Evolutionary conservation across 2,888 invertebrate genomes (phyloP).

Genomic region (Melanchra persicariae): DNA sequence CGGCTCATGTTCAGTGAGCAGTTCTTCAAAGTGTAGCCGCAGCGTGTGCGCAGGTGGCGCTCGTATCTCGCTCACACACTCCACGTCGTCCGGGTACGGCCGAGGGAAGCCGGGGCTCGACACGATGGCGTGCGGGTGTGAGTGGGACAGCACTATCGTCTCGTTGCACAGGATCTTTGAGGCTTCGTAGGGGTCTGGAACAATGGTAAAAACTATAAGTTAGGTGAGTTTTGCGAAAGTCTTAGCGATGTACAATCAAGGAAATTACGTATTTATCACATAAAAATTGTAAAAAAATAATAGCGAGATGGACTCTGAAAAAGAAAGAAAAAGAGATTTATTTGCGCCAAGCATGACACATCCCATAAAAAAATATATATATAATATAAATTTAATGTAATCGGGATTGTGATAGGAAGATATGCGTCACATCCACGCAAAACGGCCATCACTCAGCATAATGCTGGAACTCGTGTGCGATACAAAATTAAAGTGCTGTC

Average conservation of each 20-base stretch:
- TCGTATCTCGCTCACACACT: slow-evolving; percentile 93
- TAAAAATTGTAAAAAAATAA: no score
- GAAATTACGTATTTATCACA: background rate
- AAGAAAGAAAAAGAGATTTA: no score
- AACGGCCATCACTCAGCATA: no score
- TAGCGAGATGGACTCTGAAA: no score
- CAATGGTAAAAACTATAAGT: slow-evolving; percentile 45
- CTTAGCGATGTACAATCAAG: background rate
- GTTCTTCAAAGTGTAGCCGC: slow-evolving; percentile 93
- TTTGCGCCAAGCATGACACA: no score
- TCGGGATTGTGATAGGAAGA: no score
- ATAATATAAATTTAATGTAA: no score
- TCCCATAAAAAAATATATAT: no score
- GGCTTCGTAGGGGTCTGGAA: slow-evolving; percentile 85
- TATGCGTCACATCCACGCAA: no score
- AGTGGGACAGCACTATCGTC: slow-evolving; percentile 92
- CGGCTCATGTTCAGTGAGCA: slow-evolving; percentile 94
- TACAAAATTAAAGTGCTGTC: no score
- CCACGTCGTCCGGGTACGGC: slow-evolving; percentile 94
- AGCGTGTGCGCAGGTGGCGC: slow-evolving; percentile 93
- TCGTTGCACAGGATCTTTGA: slow-evolving; percentile 92
- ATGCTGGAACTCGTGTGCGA: no score
- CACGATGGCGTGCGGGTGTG: slow-evolving; percentile 92
- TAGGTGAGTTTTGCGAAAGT: background rate
- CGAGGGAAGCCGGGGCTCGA: slow-evolving; percentile 95